phyloP scores from a whole-genome alignment of 30 jellyfish, hydroid and myxozoan genomes.

The Hydra vulgaris region DNA sequence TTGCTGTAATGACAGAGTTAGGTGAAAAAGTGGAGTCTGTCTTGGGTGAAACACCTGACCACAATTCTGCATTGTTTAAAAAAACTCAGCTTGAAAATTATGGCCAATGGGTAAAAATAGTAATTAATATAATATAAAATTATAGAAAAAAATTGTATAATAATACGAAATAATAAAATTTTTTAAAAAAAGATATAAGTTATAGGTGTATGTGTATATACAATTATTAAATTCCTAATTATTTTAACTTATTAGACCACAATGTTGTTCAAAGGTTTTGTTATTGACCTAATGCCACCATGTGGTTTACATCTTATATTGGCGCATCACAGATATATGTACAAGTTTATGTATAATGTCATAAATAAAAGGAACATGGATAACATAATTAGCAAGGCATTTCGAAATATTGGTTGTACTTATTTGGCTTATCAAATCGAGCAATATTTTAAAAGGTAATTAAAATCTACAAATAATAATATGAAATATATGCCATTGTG shows the following conservation, averaged over 20 bases:
- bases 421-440: conserved; percentile 15
- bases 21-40: conserved; percentile 9
- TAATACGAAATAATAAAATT: not conserved
- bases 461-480: not conserved
- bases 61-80: not conserved
- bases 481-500: no score
- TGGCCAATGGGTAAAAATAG: conserved; percentile 20
- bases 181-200: no score
- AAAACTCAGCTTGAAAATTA: not conserved
- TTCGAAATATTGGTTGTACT: conserved; percentile 3
- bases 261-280: not conserved
- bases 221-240: not conserved
- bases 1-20: not conserved
- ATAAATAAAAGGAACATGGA: not conserved
- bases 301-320: conserved; percentile 16
- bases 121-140: not conserved
- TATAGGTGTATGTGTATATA: no score
- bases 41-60: conserved; percentile 10
- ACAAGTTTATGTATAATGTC: not conserved
- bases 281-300: conserved; percentile 10
- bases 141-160: no score
- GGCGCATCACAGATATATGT: conserved; percentile 18
- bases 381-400: not conserved
- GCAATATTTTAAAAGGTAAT: conserved; percentile 11
- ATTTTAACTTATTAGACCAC: not conserved